Evolutionary conservation across 2,797 vertebrate species (phyloP).

Genomic region (Gallinago solitaria): DNA sequence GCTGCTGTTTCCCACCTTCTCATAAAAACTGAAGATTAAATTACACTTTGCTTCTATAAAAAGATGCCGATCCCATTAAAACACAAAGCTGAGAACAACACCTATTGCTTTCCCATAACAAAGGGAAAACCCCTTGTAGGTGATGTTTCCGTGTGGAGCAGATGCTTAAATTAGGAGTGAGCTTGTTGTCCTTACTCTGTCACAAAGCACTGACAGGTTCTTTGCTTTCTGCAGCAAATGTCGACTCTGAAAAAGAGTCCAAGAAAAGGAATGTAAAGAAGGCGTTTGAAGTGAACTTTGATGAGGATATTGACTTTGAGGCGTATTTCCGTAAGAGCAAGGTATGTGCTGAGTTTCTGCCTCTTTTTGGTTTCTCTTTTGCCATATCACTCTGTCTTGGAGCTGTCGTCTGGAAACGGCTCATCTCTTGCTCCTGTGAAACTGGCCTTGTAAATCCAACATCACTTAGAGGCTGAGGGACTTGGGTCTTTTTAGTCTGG

Average conservation of each 20-base stretch:
- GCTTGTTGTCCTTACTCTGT: not conserved
- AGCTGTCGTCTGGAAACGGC: not conserved
- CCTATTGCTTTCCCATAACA: fast-evolving
- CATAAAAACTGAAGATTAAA: not conserved
- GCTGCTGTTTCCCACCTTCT: not conserved
- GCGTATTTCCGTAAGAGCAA: conserved; percentile 84
- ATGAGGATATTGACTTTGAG: conserved; percentile 85
- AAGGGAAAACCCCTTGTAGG: not conserved
- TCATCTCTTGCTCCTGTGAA: not conserved
- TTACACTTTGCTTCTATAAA: not conserved
- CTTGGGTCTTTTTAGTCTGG: too few species aligned
- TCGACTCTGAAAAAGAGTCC: not conserved
- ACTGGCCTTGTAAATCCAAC: not conserved
- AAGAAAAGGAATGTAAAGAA: conserved; percentile 83
- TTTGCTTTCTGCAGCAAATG: conserved; percentile 13
- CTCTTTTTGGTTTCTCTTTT: not conserved
- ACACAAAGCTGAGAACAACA: not conserved
- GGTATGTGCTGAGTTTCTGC: conserved; percentile 72
- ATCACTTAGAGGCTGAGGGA: too few species aligned
- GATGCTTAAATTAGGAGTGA: not conserved
- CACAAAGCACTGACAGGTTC: not conserved
- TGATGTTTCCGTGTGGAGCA: not conserved
- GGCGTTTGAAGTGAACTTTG: conserved; percentile 86
- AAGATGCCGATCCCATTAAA: not conserved
- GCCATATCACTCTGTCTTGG: not conserved